Conservation (phyloP, 2,797 vertebrate genomes). For the Pangasius krempfi region DNA sequence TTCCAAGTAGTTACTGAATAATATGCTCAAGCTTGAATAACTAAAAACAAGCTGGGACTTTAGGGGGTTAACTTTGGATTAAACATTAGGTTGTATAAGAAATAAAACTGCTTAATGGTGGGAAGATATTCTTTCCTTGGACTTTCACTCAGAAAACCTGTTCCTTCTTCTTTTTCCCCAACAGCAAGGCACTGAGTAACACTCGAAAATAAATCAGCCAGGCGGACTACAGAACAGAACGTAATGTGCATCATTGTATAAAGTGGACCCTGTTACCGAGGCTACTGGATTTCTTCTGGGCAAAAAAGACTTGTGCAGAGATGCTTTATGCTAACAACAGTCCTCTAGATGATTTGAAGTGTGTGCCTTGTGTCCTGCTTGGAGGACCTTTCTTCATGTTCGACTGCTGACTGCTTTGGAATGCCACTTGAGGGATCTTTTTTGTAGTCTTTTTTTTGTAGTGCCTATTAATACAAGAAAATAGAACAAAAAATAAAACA, state of each 20-base stretch:
- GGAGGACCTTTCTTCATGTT: conserved; percentile 79
- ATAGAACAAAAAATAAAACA: not conserved
- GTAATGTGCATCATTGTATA: conserved; percentile 79
- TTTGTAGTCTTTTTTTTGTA: conserved; percentile 83
- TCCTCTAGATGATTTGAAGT: conserved; percentile 70
- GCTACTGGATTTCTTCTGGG: conserved; percentile 76
- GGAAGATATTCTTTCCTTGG: conserved; percentile 27
- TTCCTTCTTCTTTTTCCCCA: conserved; percentile 47
- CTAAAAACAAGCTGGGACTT: not conserved
- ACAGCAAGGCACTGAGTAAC: conserved; percentile 75
- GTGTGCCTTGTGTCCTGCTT: conserved; percentile 70
- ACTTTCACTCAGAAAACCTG: conserved; percentile 26
- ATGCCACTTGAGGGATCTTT: conserved; percentile 79
- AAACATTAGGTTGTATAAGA: conserved; percentile 16
- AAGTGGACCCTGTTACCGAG: conserved; percentile 74
- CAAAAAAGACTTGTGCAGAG: conserved; percentile 83
- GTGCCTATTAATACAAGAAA: conserved; percentile 70
- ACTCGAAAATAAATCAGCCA: conserved; percentile 67
- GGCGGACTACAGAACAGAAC: conserved; percentile 62
- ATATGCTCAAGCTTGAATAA: not conserved
- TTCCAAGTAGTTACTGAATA: conserved; percentile 17
- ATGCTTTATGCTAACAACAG: conserved; percentile 75
- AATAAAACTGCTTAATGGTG: conserved; percentile 6
- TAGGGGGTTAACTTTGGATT: conserved; percentile 24
- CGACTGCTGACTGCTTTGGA: conserved; percentile 73